phyloP scores from a whole-genome alignment of 2,113 vertebrate genomes.

The Hippocampus abdominalis region DNA sequence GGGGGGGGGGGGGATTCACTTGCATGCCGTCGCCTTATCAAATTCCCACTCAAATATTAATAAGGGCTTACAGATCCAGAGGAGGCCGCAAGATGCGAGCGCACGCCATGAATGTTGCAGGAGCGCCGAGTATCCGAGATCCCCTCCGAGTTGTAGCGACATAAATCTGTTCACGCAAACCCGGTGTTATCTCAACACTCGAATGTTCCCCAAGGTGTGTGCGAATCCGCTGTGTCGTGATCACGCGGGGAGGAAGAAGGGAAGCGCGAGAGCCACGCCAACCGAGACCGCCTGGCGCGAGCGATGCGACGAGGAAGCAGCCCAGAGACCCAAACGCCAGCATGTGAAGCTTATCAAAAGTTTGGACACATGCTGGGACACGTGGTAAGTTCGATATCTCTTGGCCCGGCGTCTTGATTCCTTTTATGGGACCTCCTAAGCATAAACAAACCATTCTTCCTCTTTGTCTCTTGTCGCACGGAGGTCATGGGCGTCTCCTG shows the following conservation, averaged over 20 bases:
- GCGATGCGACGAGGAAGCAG: constrained; percentile 10
- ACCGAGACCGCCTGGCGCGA: constrained; percentile 42
- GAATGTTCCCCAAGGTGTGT: background rate
- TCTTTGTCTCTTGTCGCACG: background rate
- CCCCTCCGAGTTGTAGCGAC: background rate
- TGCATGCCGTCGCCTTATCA: constrained; percentile 61
- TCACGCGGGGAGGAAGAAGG: constrained; percentile 18
- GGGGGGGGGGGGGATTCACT: constrained; percentile 51
- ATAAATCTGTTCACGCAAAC: constrained; percentile 3
- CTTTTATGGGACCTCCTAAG: background rate
- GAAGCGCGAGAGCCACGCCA: constrained; percentile 34
- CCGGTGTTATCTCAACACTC: background rate
- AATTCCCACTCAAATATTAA: constrained; percentile 77
- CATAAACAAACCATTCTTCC: background rate
- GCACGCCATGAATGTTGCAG: constrained; percentile 30
- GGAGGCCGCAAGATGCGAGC: constrained; percentile 53
- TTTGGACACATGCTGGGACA: constrained; percentile 9
- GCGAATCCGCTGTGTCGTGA: constrained; percentile 13
- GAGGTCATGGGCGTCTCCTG: constrained; percentile 8
- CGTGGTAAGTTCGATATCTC: constrained; percentile 45
- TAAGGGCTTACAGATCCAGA: constrained; percentile 58
- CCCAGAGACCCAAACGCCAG: background rate
- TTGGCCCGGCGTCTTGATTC: background rate
- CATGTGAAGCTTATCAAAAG: constrained; percentile 15
- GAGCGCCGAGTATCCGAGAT: background rate